Conservation (phyloP, 2,113 vertebrate species). For the Microtus richardsoni region DNA sequence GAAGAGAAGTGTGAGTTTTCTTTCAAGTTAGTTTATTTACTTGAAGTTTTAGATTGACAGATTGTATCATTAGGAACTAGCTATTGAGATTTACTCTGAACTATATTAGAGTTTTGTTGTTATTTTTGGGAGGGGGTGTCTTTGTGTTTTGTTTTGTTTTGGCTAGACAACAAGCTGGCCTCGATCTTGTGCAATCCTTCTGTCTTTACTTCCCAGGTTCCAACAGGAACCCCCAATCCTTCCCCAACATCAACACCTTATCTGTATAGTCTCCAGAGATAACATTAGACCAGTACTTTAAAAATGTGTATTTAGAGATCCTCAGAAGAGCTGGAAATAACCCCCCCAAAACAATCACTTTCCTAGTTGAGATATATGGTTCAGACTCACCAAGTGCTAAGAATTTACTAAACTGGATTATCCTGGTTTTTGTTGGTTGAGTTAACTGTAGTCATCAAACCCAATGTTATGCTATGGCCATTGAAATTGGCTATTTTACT, state of each 20-base stretch:
- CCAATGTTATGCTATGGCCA: background rate
- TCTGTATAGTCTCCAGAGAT: background rate
- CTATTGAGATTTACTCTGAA: background rate
- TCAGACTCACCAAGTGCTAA: background rate
- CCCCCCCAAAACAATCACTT: background rate
- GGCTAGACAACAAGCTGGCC: background rate
- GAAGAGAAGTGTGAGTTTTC: background rate
- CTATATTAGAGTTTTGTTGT: background rate
- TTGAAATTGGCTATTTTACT: conserved; percentile 32
- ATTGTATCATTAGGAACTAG: background rate
- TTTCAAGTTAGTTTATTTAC: background rate
- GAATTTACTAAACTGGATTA: conserved; percentile 42
- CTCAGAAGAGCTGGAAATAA: background rate
- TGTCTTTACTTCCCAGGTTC: background rate
- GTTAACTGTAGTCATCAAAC: conserved; percentile 22
- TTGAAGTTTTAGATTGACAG: background rate
- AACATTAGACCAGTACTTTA: background rate
- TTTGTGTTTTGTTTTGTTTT: background rate
- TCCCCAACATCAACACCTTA: background rate
- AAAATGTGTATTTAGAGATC: background rate
- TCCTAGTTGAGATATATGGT: background rate
- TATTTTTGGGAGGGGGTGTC: background rate
- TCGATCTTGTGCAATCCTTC: background rate
- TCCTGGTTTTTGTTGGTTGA: background rate
- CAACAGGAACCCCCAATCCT: background rate